These are phyloP conservation scores for Chrysotoxum bicinctum DNA, from an alignment of 2,888 invertebrate species.

Conservation along the genomic window DNA sequence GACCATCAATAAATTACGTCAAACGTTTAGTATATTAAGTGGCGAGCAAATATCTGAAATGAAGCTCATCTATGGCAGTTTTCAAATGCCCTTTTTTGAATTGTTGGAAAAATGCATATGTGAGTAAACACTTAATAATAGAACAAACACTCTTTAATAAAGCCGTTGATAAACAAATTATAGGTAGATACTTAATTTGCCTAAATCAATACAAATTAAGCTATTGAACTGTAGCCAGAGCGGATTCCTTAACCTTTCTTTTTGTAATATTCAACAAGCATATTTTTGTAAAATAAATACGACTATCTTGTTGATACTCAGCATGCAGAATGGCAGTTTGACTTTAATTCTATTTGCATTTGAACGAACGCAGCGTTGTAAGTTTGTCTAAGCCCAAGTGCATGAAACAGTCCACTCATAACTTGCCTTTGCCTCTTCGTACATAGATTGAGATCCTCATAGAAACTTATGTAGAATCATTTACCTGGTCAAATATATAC, in stretches of 20 bases:
- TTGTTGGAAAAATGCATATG: no score
- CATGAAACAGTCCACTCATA: background rate
- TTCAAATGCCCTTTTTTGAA: no score
- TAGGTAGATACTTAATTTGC: background rate
- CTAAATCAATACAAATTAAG: background rate
- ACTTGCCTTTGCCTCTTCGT: background rate
- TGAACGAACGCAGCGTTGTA: background rate
- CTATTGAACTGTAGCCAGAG: background rate
- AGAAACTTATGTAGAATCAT: background rate
- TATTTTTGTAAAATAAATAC: background rate
- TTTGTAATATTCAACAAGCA: background rate
- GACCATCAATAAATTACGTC: no score
- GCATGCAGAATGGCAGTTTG: background rate
- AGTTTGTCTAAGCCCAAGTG: background rate
- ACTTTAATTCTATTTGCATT: slow-evolving; percentile 4
- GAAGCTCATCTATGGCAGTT: no score
- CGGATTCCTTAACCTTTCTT: background rate
- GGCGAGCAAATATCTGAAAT: no score
- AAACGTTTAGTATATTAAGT: no score
- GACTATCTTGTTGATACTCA: background rate
- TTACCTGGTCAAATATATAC: slow-evolving; percentile 1
- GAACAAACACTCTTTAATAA: background rate
- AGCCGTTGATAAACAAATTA: slow-evolving; percentile 1
- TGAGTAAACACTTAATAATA: background rate
- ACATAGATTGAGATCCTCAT: background rate